phyloP scores from a whole-genome alignment of 2,888 invertebrate species.

The Plusia festucae region DNA sequence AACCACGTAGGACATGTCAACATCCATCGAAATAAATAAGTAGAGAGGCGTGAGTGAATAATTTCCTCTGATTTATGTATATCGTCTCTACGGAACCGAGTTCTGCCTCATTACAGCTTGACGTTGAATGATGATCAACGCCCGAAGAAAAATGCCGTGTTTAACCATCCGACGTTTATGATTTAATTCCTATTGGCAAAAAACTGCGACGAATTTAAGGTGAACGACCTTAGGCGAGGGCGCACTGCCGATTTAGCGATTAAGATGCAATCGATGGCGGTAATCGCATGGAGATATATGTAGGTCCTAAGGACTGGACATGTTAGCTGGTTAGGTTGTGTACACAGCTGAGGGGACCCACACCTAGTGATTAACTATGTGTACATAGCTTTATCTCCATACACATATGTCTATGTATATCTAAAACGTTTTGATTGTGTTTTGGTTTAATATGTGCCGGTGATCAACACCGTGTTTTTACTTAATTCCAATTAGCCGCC shows the following conservation, averaged over 20 bases:
- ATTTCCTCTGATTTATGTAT: constrained; percentile 80
- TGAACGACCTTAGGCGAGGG: constrained; percentile 56
- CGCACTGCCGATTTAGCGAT: constrained; percentile 30
- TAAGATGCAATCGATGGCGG: constrained; percentile 35
- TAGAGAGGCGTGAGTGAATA: constrained; percentile 80
- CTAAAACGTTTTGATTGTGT: constrained; percentile 11
- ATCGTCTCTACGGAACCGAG: constrained; percentile 71
- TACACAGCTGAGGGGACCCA: constrained; percentile 31
- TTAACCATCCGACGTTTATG: constrained; percentile 78
- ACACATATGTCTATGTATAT: not conserved
- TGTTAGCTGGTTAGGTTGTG: constrained; percentile 33
- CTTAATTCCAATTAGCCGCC: constrained; percentile 37
- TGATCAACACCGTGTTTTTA: constrained; percentile 50
- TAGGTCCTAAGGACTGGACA: constrained; percentile 24
- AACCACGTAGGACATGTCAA: constrained; percentile 63
- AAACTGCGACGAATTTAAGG: constrained; percentile 63
- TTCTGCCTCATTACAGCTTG: constrained; percentile 82
- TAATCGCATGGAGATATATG: constrained; percentile 49
- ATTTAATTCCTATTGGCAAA: constrained; percentile 79
- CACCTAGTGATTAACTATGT: constrained; percentile 15
- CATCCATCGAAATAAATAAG: constrained; percentile 70
- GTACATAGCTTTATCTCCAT: constrained; percentile 6
- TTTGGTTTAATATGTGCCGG: constrained; percentile 25
- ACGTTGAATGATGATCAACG: constrained; percentile 83
- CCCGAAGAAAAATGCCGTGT: constrained; percentile 78